Evolutionary conservation across 2,888 invertebrate species (phyloP).

Genomic region (Nomada fucata): DNA sequence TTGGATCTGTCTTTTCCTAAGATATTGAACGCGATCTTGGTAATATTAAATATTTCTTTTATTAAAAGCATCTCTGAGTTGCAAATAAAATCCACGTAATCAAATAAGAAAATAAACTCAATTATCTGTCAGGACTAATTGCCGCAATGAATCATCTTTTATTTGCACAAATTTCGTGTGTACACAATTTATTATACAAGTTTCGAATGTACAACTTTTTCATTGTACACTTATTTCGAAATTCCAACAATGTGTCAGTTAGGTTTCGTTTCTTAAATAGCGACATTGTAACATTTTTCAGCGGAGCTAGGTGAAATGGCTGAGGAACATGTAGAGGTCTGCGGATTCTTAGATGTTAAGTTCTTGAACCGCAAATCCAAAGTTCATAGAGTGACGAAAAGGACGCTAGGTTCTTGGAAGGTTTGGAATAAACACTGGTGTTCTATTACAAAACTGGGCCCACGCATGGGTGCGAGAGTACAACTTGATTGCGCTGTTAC

Average conservation of each 20-base stretch:
- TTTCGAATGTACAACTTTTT: neutral
- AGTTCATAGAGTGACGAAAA: slow-evolving; percentile 77
- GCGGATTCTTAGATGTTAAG: slow-evolving; percentile 81
- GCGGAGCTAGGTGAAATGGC: slow-evolving; percentile 37
- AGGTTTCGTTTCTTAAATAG: neutral
- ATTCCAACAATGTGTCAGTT: neutral
- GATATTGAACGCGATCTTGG: neutral
- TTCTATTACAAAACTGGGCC: slow-evolving; percentile 75
- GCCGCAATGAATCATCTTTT: neutral
- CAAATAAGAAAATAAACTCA: neutral
- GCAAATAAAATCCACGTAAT: slow-evolving; percentile 1
- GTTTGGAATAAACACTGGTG: slow-evolving; percentile 82
- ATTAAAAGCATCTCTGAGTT: neutral
- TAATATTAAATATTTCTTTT: neutral
- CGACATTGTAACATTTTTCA: slow-evolving; percentile 1
- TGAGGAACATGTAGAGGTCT: slow-evolving; percentile 70
- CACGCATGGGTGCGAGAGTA: slow-evolving; percentile 74
- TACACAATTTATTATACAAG: too few relatives aligned
- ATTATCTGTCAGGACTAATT: neutral
- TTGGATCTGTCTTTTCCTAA: neutral
- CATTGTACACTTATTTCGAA: neutral
- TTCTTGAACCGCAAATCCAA: slow-evolving; percentile 76
- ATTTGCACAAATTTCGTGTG: too few relatives aligned
- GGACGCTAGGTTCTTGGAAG: slow-evolving; percentile 76
- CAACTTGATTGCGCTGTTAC: slow-evolving; percentile 74